These are phyloP conservation scores for Elaphurus davidianus DNA, from an alignment of 2,113 vertebrate species.

Conservation along the genomic window DNA sequence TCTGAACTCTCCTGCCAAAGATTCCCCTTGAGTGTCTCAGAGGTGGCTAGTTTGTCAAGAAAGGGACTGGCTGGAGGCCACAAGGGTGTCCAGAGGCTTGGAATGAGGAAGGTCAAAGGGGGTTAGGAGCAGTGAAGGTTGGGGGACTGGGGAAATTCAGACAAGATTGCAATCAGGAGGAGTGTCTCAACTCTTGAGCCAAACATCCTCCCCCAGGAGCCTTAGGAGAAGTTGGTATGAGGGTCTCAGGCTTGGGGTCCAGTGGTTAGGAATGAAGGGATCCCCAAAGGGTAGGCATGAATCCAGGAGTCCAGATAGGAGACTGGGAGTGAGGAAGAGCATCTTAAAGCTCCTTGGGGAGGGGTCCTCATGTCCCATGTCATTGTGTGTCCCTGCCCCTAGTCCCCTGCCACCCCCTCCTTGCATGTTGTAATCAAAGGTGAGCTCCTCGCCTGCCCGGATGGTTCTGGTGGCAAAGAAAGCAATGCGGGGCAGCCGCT, in stretches of 20 bases:
- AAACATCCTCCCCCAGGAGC: background rate
- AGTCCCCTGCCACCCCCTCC: constrained; percentile 77
- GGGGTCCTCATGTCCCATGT: background rate
- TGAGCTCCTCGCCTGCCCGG: constrained; percentile 92
- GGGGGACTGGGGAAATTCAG: background rate
- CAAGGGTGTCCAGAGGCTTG: background rate
- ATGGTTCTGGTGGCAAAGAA: constrained; percentile 90
- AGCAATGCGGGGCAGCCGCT: constrained; percentile 91
- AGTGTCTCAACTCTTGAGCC: background rate
- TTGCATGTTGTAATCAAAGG: constrained; percentile 97
- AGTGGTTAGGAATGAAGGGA: background rate
- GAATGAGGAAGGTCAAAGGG: background rate
- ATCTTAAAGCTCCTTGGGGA: constrained; percentile 33
- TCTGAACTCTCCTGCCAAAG: constrained; percentile 37
- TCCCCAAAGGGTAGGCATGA: background rate
- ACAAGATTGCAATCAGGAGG: background rate
- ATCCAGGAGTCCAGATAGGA: background rate
- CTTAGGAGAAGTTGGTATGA: background rate
- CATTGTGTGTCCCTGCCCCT: background rate
- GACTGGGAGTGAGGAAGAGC: background rate
- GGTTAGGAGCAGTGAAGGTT: background rate
- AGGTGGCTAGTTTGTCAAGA: constrained; percentile 8
- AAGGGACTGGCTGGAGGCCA: background rate
- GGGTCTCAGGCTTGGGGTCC: background rate
- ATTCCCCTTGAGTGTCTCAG: background rate